phyloP scores from a whole-genome alignment of 2,888 invertebrate genomes.

The Leptinotarsa tumamoca region DNA sequence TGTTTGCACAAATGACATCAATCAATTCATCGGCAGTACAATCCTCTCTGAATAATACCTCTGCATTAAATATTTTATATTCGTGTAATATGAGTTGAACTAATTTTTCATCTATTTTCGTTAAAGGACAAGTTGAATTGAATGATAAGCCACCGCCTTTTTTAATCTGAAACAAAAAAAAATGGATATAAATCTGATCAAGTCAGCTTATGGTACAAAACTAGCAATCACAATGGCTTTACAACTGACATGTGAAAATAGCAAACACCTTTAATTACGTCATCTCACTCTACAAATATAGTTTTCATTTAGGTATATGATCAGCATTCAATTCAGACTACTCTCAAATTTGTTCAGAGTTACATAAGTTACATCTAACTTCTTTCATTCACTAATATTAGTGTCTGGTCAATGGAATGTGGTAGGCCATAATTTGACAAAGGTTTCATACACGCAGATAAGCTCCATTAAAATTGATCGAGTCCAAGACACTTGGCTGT shows the following conservation, averaged over 20 bases:
- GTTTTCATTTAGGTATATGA: background rate
- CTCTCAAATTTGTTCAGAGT: too few species aligned
- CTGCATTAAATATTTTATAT: conserved; percentile 97
- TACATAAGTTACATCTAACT: too few species aligned
- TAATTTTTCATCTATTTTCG: conserved; percentile 95
- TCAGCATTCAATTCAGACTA: background rate
- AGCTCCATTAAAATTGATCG: too few species aligned
- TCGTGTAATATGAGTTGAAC: conserved; percentile 98
- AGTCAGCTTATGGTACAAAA: too few species aligned
- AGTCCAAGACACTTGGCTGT: too few species aligned
- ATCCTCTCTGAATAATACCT: conserved; percentile 96
- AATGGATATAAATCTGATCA: too few species aligned
- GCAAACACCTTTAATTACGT: background rate
- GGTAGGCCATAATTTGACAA: too few species aligned
- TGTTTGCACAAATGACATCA: conserved; percentile 96
- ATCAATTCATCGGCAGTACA: conserved; percentile 96
- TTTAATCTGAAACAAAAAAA: conserved; percentile 73
- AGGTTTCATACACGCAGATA: too few species aligned
- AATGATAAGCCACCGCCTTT: conserved; percentile 98
- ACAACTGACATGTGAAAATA: background rate
- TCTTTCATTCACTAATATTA: too few species aligned
- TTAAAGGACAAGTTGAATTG: conserved; percentile 94
- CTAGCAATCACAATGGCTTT: too few species aligned
- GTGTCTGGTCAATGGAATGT: too few species aligned
- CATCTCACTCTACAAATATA: too few species aligned